Percentiles rank a stretch among this genome's conserved stretches.
Evolutionary conservation across 2,797 vertebrate species (phyloP).

Genomic region (Enteromius thamalakanensis): DNA sequence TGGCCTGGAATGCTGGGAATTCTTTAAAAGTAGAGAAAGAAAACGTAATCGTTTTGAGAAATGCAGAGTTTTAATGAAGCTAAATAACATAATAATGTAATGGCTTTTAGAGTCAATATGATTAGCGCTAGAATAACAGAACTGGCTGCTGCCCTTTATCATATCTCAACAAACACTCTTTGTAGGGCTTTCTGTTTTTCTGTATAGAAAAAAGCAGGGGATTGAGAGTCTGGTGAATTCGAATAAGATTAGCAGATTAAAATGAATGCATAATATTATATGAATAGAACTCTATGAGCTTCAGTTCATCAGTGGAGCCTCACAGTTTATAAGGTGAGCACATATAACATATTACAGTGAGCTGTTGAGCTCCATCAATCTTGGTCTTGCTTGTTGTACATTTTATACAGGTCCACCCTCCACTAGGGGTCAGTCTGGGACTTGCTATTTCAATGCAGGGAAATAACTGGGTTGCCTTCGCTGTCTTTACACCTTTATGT

Average conservation of each 20-base stretch:
- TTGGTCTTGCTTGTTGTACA: background rate
- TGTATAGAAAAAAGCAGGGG: background rate
- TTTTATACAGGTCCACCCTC: background rate
- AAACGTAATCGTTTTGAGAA: slow-evolving; percentile 20
- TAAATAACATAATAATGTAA: slow-evolving; percentile 24
- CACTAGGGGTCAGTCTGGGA: slow-evolving; percentile 4
- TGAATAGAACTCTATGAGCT: background rate
- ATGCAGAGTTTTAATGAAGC: background rate
- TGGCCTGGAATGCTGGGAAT: slow-evolving; percentile 30
- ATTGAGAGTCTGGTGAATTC: background rate
- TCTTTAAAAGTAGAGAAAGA: slow-evolving; percentile 13
- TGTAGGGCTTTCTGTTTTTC: background rate
- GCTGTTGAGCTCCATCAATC: background rate
- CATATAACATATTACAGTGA: background rate
- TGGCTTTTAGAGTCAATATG: slow-evolving; percentile 8
- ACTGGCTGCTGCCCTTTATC: background rate
- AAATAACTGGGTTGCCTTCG: background rate
- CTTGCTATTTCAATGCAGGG: background rate
- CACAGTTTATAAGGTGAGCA: background rate
- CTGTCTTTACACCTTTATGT: background rate
- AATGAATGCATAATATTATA: background rate
- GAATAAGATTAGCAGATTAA: background rate
- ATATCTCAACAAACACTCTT: background rate
- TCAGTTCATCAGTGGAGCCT: background rate
- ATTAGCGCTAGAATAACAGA: background rate